These are phyloP conservation scores for Microcebus ravelobensis DNA, from an alignment of 2,113 vertebrate species.

Conservation along the genomic window DNA sequence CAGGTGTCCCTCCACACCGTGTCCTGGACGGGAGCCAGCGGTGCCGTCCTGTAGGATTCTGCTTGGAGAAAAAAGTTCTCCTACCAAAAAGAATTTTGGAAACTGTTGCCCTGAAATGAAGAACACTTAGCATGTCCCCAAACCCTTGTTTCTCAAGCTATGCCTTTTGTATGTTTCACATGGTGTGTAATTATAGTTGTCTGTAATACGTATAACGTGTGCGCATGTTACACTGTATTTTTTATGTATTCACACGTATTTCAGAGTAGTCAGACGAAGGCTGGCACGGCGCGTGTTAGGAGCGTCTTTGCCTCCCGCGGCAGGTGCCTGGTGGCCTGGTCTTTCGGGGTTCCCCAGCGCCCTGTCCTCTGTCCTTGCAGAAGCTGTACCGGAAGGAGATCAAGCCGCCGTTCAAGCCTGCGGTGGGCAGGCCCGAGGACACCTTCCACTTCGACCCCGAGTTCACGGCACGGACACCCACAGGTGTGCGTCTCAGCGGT, in stretches of 20 bases:
- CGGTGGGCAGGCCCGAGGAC: slow-evolving; percentile 95
- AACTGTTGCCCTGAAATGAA: too few species aligned
- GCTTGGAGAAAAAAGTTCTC: background rate
- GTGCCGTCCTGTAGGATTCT: background rate
- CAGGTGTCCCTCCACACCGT: rapidly evolving
- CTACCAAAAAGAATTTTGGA: background rate
- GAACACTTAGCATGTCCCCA: too few species aligned
- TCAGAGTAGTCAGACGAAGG: too few species aligned
- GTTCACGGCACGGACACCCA: slow-evolving; percentile 96
- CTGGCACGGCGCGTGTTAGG: background rate
- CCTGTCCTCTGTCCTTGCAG: slow-evolving; percentile 78
- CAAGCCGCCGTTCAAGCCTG: slow-evolving; percentile 96
- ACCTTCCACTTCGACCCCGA: slow-evolving; percentile 98
- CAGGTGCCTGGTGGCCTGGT: too few species aligned
- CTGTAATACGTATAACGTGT: background rate
- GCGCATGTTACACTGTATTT: too few species aligned
- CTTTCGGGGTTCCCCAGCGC: background rate
- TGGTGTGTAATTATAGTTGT: background rate
- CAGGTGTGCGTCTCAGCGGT: slow-evolving; percentile 83
- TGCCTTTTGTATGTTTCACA: background rate
- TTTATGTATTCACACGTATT: background rate
- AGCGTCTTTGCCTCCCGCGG: too few species aligned
- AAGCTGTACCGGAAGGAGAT: slow-evolving; percentile 94
- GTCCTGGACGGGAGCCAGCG: rapidly evolving
- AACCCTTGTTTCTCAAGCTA: background rate